Percentiles rank a stretch among this genome's conserved stretches.
Evolutionary conservation across 2,113 vertebrate species (phyloP).

Genomic region (Hemicordylus capensis): DNA sequence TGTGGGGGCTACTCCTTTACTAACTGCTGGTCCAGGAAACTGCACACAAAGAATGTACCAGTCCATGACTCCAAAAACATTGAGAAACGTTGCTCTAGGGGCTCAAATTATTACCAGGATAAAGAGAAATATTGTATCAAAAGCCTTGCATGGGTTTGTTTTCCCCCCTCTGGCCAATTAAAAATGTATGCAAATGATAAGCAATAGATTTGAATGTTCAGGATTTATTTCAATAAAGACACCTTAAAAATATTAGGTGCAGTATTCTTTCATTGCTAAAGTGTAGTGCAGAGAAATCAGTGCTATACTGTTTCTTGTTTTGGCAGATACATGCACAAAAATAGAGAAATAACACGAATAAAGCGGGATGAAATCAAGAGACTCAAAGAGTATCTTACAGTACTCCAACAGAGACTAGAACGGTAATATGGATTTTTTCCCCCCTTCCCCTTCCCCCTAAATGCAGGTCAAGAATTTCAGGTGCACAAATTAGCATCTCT

Average conservation of each 20-base stretch:
- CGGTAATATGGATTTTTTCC: conserved; percentile 79
- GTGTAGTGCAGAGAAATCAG: not conserved
- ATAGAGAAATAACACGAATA: conserved; percentile 94
- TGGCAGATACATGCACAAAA: conserved; percentile 96
- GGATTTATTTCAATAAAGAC: not conserved
- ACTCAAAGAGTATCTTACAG: conserved; percentile 93
- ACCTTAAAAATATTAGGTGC: not conserved
- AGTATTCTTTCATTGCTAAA: not conserved
- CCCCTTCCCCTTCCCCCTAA: too few species aligned
- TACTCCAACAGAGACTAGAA: conserved; percentile 96
- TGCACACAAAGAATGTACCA: too few species aligned
- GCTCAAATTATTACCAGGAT: too few species aligned
- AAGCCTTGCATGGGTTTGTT: not conserved
- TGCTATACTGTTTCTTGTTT: conserved; percentile 31
- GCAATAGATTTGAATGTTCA: not conserved
- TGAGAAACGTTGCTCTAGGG: too few species aligned
- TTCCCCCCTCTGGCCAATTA: not conserved
- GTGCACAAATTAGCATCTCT: not conserved
- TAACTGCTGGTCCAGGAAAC: too few species aligned
- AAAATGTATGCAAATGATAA: not conserved
- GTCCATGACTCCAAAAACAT: too few species aligned
- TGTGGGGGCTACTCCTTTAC: too few species aligned
- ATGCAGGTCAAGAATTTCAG: not conserved
- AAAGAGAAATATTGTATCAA: not conserved
- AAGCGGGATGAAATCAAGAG: conserved; percentile 98